Evolutionary conservation across 2,888 invertebrate genomes (phyloP).

Genomic region (Leptinotarsa juncta): DNA sequence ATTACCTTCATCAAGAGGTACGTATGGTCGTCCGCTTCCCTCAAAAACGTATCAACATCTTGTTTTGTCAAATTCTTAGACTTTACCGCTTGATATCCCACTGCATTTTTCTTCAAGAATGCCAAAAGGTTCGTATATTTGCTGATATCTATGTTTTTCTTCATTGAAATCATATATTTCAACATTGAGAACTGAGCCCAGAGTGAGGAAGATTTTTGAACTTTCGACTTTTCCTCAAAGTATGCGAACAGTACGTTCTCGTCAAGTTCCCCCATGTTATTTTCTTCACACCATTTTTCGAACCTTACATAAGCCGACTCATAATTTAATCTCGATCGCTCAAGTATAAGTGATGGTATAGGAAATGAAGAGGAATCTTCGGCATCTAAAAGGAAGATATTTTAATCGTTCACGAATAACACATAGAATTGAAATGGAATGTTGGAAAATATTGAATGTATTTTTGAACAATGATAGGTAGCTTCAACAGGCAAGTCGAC

Average conservation of each 20-base stretch:
- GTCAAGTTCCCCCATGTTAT: constrained; percentile 1
- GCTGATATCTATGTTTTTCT: constrained; percentile 24
- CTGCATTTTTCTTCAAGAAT: constrained; percentile 26
- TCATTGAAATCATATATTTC: constrained; percentile 15
- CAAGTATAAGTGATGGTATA: constrained; percentile 10
- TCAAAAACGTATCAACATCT: constrained; percentile 24
- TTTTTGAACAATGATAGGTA: too few species aligned
- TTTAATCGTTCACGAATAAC: too few species aligned
- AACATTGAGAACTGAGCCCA: constrained; percentile 30
- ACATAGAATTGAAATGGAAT: too few species aligned
- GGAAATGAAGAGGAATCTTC: neutral
- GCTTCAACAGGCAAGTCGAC: too few species aligned
- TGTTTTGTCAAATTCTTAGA: constrained; percentile 22
- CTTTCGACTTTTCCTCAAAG: constrained; percentile 21
- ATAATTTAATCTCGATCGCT: constrained; percentile 25
- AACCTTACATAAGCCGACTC: constrained; percentile 22
- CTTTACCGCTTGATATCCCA: constrained; percentile 22
- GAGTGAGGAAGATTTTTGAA: constrained; percentile 22
- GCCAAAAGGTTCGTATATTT: constrained; percentile 5
- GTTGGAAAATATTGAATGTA: too few species aligned
- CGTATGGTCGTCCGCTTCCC: constrained; percentile 20
- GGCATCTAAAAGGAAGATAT: neutral
- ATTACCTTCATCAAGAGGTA: constrained; percentile 31
- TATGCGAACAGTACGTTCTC: constrained; percentile 23
- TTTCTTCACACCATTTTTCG: constrained; percentile 27